These are phyloP conservation scores for Dryocosmus kuriphilus DNA, from an alignment of 2,888 invertebrate species.

Conservation along the genomic window DNA sequence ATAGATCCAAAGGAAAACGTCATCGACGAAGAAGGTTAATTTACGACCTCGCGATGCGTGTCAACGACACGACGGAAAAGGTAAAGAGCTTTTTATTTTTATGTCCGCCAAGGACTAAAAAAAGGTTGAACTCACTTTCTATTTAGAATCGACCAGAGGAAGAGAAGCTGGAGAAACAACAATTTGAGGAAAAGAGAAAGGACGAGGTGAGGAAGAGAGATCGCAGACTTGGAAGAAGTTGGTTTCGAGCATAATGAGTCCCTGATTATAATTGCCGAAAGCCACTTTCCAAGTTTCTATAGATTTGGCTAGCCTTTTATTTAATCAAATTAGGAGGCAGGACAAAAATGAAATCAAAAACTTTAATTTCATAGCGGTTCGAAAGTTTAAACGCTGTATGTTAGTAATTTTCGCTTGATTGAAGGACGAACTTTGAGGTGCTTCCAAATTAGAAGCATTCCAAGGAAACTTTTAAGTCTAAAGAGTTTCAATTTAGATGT, in stretches of 20 bases:
- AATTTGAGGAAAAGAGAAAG: conserved; percentile 25
- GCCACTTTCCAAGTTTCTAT: conserved; percentile 22
- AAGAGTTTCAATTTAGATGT: background rate
- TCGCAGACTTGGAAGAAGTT: conserved; percentile 8
- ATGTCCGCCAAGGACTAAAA: conserved; percentile 8
- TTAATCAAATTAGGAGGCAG: background rate
- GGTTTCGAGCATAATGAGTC: conserved; percentile 13
- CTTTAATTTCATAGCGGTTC: background rate
- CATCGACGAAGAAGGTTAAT: conserved; percentile 8
- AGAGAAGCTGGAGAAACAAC: background rate
- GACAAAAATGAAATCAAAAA: background rate
- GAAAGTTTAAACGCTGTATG: background rate
- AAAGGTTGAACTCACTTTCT: conserved; percentile 31
- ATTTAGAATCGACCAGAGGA: conserved; percentile 31
- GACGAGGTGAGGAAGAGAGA: conserved; percentile 20
- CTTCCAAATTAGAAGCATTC: background rate
- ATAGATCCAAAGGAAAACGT: conserved; percentile 17
- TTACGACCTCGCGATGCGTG: conserved; percentile 17
- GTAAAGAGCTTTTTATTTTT: conserved; percentile 4
- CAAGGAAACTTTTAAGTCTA: background rate
- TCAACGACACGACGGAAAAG: conserved; percentile 28
- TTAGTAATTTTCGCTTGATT: background rate
- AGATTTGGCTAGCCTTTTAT: background rate
- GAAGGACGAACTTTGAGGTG: background rate
- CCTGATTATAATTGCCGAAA: conserved; percentile 23